These are phyloP conservation scores for Shargacucullia verbasci DNA, from an alignment of 2,888 invertebrate species.

Conservation along the genomic window DNA sequence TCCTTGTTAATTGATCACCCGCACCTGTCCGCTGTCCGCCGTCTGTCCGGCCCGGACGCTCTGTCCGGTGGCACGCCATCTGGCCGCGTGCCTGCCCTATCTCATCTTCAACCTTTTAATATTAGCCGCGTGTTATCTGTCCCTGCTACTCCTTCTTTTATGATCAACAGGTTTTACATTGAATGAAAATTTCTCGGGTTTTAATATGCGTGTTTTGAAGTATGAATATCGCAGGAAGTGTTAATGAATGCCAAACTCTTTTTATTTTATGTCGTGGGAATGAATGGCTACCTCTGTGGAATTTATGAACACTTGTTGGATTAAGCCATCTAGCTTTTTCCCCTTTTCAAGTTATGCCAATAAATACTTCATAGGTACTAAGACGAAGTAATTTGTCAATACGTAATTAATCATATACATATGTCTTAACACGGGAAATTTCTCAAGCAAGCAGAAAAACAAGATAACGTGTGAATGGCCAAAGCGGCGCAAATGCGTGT, in stretches of 20 bases:
- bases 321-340: too few relatives aligned
- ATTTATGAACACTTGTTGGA: too few relatives aligned
- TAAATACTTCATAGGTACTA: too few relatives aligned
- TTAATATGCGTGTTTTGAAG: slow-evolving; percentile 15
- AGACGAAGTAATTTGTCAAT: too few relatives aligned
- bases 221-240: slow-evolving; percentile 16
- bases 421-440: slow-evolving; percentile 4
- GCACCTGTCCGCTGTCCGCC: slow-evolving; percentile 72
- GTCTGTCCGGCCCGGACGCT: slow-evolving; percentile 45
- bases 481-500: slow-evolving; percentile 27
- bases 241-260: background rate
- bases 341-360: too few relatives aligned
- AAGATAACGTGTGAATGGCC: slow-evolving; percentile 16
- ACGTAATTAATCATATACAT: slow-evolving; percentile 5
- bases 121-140: slow-evolving; percentile 52
- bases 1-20: slow-evolving; percentile 82
- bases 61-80: slow-evolving; percentile 54
- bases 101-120: slow-evolving; percentile 59
- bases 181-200: slow-evolving; percentile 43
- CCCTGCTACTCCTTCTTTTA: slow-evolving; percentile 31
- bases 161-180: slow-evolving; percentile 43
- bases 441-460: slow-evolving; percentile 26
- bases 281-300: too few relatives aligned
- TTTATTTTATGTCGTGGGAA: too few relatives aligned
- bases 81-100: slow-evolving; percentile 64